Evolutionary conservation across 2,888 invertebrate genomes (phyloP), one percentile per base, ranked within the genome.

Genomic region (Zygaena filipendulae): DNA sequence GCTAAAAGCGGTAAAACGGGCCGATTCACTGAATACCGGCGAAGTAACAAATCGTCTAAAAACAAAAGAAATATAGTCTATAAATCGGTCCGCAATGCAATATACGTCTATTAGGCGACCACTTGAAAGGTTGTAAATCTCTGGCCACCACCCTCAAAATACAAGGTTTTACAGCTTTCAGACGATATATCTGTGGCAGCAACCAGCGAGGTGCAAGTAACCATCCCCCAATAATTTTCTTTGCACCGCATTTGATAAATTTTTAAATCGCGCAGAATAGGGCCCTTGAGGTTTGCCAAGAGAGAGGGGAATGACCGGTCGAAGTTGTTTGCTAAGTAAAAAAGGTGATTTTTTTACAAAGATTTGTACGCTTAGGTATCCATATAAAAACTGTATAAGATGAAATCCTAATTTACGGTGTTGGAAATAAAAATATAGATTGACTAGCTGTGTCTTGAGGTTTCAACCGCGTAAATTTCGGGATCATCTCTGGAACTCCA

Each of bases 91-190:
- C 64, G 57, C 66, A 54, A 51, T 50, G 72, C 71, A 68, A 74
- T 75, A 74, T 71, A 74, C 68, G 75, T 75, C 75, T 69, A 74
- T 74, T 75, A 75, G 59, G 59, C 48, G 52, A 52, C 55, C 62
- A 59, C 63, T 67, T 60, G 67, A 66, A 64, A 53, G 50, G 61
- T 52, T 57, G 59, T 75, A 77, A 75, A 75, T 75, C 74, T 72
- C 43, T 47, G 50, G 44, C 59, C 57, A 55, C 58, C 57, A 55
- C 58, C 61, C 67, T 49, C 51, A 53, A 61, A 61, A 58, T 54
- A 56, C 51, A 45, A 45, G 53, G 53, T 59, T 64, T 70, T 62
- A 67, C 62, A 64, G 61, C 62, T 56, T 16, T 16, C 7, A 16
- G 16, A 16, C 16, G 16, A 16, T 16, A 6, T 16, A n/a, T n/a